These are phyloP conservation scores for Telmatochromis sp. DNA, from an alignment of 2,113 vertebrate genomes.

Conservation along the genomic window DNA sequence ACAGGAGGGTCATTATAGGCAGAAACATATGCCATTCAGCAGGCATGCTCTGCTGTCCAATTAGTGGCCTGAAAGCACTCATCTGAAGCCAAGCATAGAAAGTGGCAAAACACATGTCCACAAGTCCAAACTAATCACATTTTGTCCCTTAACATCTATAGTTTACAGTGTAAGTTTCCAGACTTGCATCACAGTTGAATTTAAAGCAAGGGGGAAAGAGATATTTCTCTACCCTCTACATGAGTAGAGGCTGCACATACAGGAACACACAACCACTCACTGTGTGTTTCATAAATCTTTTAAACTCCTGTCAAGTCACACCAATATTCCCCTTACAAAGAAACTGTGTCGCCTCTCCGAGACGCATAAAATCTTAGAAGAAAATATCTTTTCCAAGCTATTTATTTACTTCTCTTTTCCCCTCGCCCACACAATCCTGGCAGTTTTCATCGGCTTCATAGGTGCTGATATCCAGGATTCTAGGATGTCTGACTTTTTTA, in stretches of 20 bases:
- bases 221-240: neutral
- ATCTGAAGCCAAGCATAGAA: conserved; percentile 34
- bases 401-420: conserved; percentile 50
- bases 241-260: neutral
- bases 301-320: conserved; percentile 62
- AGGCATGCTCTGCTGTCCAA: conserved; percentile 48
- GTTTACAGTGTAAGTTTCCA: neutral
- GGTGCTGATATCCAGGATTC: conserved; percentile 53
- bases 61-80: conserved; percentile 44
- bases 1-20: conserved; percentile 58
- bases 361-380: conserved; percentile 24
- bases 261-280: conserved; percentile 4
- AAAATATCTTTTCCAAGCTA: conserved; percentile 43
- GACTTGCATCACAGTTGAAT: conserved; percentile 5
- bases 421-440: conserved; percentile 43
- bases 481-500: conserved; percentile 44
- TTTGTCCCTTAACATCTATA: conserved; percentile 15
- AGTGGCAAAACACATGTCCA: neutral
- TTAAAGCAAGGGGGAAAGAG: neutral
- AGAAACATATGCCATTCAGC: conserved; percentile 61
- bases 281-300: conserved; percentile 53
- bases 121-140: neutral
- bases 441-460: conserved; percentile 54
- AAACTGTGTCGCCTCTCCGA: conserved; percentile 45
- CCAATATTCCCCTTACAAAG: conserved; percentile 44